Base-by-base conservation (phyloP, 2,797 vertebrate genomes). In the Anabacerthia variegaticeps region DNA sequence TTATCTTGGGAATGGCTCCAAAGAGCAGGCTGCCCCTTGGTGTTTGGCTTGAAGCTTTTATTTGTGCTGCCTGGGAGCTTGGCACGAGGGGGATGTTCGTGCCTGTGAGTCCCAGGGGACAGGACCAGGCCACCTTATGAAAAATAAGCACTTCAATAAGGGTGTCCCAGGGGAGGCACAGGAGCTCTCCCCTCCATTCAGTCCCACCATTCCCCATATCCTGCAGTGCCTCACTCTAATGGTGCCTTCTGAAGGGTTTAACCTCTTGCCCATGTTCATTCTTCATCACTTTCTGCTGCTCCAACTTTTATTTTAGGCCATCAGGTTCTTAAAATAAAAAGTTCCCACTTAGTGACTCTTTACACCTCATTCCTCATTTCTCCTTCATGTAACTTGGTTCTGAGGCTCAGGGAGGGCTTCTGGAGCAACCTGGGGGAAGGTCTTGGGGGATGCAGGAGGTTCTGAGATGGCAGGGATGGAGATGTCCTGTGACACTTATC, bases 31-130 rank as follows among this genome's bases (percentile, higher is more conserved):
- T 78, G 71, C 67, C 66, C 83, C 77, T 86, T 85, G 0, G 0
- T 66, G 34, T 65, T 63, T 8, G 41, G 63, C 67, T 85, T 32
- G 34, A 36, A 71, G 62, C 55, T 89, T 88, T 88, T 12, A 28
- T n/a, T 43, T 68, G 46, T 80, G 73, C 41, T 80, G 82, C 21
- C 77, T 77, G 44, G 41, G n/a, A 65, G 85, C 54, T 65, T 2
- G 18, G 76, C 1, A 6, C 0, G 8, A 39, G 79, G 67, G 3
- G 4, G 28, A 22, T 3, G 9, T 21, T 77, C 0, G 0, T 74
- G 66, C 48, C 20, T 46, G 21, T 0, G 41, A 63, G 22, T 67
- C 27, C 49, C 2, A 4, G 51, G 75, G 77, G 52, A 34, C 52
- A 8, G 19, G 46, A 11, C 32, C 22, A 51, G 71, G 72, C 14